Base-by-base conservation (phyloP, 2,113 vertebrate genomes). In the Urocitellus parryii region DNA sequence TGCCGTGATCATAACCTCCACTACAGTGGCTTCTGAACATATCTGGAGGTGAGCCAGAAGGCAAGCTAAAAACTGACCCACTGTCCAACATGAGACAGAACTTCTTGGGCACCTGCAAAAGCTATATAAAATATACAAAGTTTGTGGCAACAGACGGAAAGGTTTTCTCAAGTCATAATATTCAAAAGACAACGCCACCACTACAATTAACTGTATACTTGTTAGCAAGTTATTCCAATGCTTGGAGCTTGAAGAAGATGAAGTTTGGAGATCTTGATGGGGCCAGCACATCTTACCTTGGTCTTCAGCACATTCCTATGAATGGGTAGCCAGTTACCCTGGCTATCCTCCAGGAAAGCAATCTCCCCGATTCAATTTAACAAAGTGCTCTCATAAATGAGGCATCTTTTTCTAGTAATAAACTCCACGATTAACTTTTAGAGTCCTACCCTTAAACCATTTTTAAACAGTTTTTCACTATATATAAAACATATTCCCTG, bases 381-480 rank as follows among this genome's bases (percentile, higher is more conserved):
- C 37, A 73, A 92, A 82, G 51, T 68, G 5, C 12, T 68, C 39
- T 94, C 51, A 67, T 58, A 82, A 81, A 81, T 34, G 51, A 84
- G 7, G 10, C 24, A 51, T 81, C 95, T 65, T 96, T 84, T 65
- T 95, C 90, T 63, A 68, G 88, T 37, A 84, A 67, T 20, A 4
- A 92, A 85, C 8, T 4, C 11, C n/a, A 27, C 1, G 0, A n/a
- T 70, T 32, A 82, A 53, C 48, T 73, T 95, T 88, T 77, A 86
- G 61, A 80, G 80, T 56, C 72, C 39, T 34, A 61, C 29, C 29
- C n/a, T 58, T 61, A 90, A 72, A 86, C 77, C 11, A 37, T 37
- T 81, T 93, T 91, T 79, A 92, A 89, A 85, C 42, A 92, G 18
- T 80, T 88, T 82, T 73, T 65, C 37, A 73, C 25, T 88, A 27